Base-by-base conservation (phyloP, 1,140 invertebrate genomes). In the Rhyzopertha dominica region DNA sequence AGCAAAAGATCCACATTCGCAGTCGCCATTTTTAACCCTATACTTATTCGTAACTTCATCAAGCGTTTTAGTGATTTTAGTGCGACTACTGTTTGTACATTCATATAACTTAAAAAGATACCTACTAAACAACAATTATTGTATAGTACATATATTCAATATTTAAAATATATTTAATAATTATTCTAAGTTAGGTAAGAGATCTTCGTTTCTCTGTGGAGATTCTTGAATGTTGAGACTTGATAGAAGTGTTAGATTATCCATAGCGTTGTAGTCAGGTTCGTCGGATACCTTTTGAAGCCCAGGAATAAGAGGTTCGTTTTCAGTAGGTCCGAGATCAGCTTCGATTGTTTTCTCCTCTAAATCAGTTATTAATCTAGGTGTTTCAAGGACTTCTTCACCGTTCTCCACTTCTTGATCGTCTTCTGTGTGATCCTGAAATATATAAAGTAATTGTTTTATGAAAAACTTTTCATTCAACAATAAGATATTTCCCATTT, bases 191-290 rank as follows among this genome's bases (percentile, higher is more conserved):
- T 40, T 26, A 26, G 16, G 30, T 39, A 20, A 39, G 4, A 4
- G 17, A n/a, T 34, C 34, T 19, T 38, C 18, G 18, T 38, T n/a
- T 30, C 41, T 40, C 14, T 36, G 29, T 5, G 54, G 40, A 41
- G 43, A 51, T 25, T 59, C 65, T 20, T 63, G 47, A 8, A 67
- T 47, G 37, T 57, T 60, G 16, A 67, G 42, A 0, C 61, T 54
- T 12, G 60, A 56, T 9, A 67, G 47, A 24, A 67, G 44, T 0
- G 65, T 62, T 19, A 63, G 44, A 46, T 66, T 67, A 52, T 67
- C 65, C 65, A 67, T 67, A 28, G 50, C 53, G 26, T 58, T 54
- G 39, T 67, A 66, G 45, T 67, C 62, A 2, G 62, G 65, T 50
- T 67, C 65, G 44, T 4, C 25, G 16, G 9, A 23, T 35, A 22